These are phyloP conservation scores for Synodontis membranacea DNA, from an alignment of 2,113 vertebrate species.

Conservation along the genomic window DNA sequence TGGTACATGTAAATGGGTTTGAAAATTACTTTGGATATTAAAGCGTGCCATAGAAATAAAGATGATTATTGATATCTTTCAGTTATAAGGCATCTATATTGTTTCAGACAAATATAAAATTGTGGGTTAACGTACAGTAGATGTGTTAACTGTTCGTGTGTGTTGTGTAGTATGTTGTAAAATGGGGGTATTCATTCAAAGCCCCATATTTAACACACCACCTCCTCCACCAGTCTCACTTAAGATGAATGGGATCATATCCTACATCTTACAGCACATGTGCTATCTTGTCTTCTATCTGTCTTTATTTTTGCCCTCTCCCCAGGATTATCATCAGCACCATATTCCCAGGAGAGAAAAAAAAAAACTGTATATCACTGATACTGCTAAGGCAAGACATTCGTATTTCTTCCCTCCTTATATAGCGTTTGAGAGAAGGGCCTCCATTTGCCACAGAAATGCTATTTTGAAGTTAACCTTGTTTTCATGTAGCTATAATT, in stretches of 20 bases:
- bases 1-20: background rate
- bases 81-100: background rate
- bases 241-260: background rate
- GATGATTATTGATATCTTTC: background rate
- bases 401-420: background rate
- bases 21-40: too few species aligned
- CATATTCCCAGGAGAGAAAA: background rate
- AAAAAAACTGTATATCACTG: slow-evolving; percentile 7
- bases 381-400: background rate
- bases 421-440: background rate
- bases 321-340: slow-evolving; percentile 13
- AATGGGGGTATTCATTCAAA: background rate
- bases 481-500: slow-evolving; percentile 14
- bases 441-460: background rate
- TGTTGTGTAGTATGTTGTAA: background rate
- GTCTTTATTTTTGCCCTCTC: slow-evolving; percentile 10
- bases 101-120: too few species aligned
- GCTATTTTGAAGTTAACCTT: background rate
- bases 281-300: slow-evolving; percentile 32
- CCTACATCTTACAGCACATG: background rate
- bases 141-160: background rate
- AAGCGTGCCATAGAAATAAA: background rate
- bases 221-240: background rate
- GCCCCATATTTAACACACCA: background rate
- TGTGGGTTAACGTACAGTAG: background rate